phyloP scores from a whole-genome alignment of 2,888 invertebrate species.

The Andrena chrysosceles region DNA sequence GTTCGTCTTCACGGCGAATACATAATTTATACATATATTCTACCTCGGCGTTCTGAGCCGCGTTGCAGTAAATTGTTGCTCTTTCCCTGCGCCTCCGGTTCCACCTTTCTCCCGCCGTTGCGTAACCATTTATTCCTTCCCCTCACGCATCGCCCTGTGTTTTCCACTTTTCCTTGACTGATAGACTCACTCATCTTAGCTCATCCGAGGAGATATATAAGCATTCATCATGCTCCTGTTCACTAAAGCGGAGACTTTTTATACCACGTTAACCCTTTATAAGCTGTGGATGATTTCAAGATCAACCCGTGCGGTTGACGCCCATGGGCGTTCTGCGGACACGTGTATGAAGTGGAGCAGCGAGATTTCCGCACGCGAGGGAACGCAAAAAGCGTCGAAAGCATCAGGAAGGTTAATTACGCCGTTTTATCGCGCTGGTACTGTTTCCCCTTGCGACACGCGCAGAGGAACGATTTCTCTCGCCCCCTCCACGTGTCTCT shows the following conservation, averaged over 20 bases:
- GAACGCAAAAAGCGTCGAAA: conserved; percentile 5
- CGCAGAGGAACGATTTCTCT: conserved; percentile 48
- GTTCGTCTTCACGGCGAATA: conserved; percentile 15
- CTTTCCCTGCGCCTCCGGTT: conserved; percentile 13
- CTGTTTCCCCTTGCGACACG: conserved; percentile 55
- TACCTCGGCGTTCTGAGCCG: conserved; percentile 1
- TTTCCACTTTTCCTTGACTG: too few relatives aligned
- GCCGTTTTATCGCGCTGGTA: conserved; percentile 31
- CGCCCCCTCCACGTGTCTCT: neutral
- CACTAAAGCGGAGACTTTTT: too few relatives aligned
- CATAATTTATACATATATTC: conserved; percentile 20
- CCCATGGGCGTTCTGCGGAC: neutral
- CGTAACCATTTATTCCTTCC: conserved; percentile 18
- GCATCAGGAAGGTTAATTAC: conserved; percentile 34
- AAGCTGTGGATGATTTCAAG: neutral
- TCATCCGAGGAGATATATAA: too few relatives aligned
- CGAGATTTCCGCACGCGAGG: neutral
- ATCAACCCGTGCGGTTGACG: neutral
- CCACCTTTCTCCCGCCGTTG: conserved; percentile 11
- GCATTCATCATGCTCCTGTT: too few relatives aligned
- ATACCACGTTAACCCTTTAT: too few relatives aligned
- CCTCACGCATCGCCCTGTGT: neutral
- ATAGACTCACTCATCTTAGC: too few relatives aligned
- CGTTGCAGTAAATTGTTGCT: conserved; percentile 24
- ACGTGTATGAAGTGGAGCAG: too few relatives aligned